These are phyloP conservation scores for Dasypolia templi DNA, from an alignment of 2,888 invertebrate species.

Conservation along the genomic window DNA sequence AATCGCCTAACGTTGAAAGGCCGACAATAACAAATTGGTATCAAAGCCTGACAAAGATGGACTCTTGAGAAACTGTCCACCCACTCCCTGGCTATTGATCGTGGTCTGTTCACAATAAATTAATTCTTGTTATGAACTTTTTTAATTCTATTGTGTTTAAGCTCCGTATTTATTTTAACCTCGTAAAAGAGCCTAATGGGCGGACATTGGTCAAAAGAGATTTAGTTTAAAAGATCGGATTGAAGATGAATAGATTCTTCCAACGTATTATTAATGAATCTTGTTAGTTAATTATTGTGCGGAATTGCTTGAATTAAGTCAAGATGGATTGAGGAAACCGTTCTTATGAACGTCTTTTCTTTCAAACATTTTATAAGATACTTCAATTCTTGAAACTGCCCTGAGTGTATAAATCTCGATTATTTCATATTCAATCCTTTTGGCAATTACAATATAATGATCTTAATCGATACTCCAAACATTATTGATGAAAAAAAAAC, in stretches of 20 bases:
- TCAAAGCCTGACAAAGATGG: constrained; percentile 90
- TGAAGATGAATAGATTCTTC: constrained; percentile 69
- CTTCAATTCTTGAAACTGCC: constrained; percentile 17
- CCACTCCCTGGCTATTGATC: constrained; percentile 89
- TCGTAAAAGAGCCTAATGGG: constrained; percentile 83
- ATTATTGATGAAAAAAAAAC: constrained; percentile 58
- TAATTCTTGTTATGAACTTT: constrained; percentile 90
- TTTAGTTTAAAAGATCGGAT: constrained; percentile 69
- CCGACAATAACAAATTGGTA: constrained; percentile 90
- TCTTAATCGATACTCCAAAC: constrained; percentile 71
- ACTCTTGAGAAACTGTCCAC: constrained; percentile 90
- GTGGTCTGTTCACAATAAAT: constrained; percentile 87
- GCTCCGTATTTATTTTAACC: constrained; percentile 85
- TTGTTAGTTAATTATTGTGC: constrained; percentile 33
- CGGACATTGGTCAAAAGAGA: constrained; percentile 88
- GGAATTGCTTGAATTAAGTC: constrained; percentile 18
- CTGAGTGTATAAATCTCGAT: no score
- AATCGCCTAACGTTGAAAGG: constrained; percentile 87
- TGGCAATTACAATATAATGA: constrained; percentile 53
- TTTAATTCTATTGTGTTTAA: constrained; percentile 87
- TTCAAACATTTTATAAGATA: neutral
- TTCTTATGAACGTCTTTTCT: neutral
- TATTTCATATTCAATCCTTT: constrained; percentile 30
- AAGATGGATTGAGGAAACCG: neutral
- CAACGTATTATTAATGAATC: constrained; percentile 39